Percentiles rank a stretch among this genome's conserved stretches.
phyloP scores from a whole-genome alignment of 2,888 invertebrate species.

The Beris chalybata region DNA sequence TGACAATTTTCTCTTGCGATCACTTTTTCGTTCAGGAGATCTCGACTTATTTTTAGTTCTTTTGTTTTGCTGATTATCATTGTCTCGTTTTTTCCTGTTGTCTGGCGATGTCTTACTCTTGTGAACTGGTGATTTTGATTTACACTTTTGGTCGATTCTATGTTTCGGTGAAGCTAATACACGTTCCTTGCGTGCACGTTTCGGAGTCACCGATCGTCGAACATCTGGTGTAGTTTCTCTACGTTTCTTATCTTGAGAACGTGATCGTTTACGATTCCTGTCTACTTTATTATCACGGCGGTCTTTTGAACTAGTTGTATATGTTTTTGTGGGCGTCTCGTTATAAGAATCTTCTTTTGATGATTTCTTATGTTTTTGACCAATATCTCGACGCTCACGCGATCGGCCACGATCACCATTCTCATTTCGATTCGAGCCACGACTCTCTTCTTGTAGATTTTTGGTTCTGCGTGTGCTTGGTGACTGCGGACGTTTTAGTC shows the following conservation, averaged over 20 bases:
- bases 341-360: conserved; percentile 8
- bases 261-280: conserved; percentile 18
- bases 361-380: conserved; percentile 1
- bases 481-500: conserved; percentile 12
- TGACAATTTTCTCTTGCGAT: conserved; percentile 10
- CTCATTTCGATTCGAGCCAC: conserved; percentile 6
- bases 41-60: conserved; percentile 5
- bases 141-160: conserved; percentile 18
- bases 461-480: conserved; percentile 1
- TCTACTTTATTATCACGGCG: background rate
- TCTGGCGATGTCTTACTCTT: conserved; percentile 21
- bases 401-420: conserved; percentile 46
- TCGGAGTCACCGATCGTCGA: conserved; percentile 34
- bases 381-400: conserved; percentile 44
- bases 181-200: conserved; percentile 28
- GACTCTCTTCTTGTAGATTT: conserved; percentile 7
- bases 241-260: conserved; percentile 34
- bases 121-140: conserved; percentile 9
- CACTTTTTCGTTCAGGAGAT: conserved; percentile 14
- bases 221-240: conserved; percentile 31
- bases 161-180: conserved; percentile 14
- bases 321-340: too few species aligned
- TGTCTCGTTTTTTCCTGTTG: conserved; percentile 17
- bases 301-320: conserved; percentile 8
- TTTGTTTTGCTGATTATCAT: background rate